phyloP scores from a whole-genome alignment of 1,140 invertebrate genomes.

The Saxidomus purpurata region DNA sequence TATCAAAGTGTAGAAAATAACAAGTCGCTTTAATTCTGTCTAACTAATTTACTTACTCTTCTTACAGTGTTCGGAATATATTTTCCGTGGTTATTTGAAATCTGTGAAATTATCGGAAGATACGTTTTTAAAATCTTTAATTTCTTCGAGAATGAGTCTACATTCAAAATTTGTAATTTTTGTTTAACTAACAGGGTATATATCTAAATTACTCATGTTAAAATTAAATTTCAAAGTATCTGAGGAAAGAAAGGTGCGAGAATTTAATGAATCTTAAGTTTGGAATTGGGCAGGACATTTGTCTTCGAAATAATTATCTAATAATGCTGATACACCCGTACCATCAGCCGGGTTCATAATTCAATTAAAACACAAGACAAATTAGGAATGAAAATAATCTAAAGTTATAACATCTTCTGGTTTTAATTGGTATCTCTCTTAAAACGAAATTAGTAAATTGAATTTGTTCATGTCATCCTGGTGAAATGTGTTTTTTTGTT shows the following conservation, averaged over 20 bases:
- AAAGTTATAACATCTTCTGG: conserved; percentile 44
- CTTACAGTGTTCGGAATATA: too few species aligned
- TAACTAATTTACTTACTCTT: too few species aligned
- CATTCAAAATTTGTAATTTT: conserved; percentile 10
- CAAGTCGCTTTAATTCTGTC: too few species aligned
- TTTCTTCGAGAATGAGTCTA: background rate
- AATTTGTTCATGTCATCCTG: conserved; percentile 46
- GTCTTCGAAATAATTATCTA: conserved; percentile 30
- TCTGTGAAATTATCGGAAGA: background rate
- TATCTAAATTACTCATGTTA: conserved; percentile 35
- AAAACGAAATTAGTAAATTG: conserved; percentile 49
- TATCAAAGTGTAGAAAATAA: too few species aligned
- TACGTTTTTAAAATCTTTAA: background rate
- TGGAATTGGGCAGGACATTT: conserved; percentile 38
- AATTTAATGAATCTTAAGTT: conserved; percentile 13
- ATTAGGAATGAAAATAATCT: conserved; percentile 58
- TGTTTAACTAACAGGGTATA: conserved; percentile 22
- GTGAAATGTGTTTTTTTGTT: conserved; percentile 19
- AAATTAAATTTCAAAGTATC: conserved; percentile 30
- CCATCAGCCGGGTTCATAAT: conserved; percentile 9
- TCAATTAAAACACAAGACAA: conserved; percentile 48
- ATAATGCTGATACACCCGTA: conserved; percentile 33
- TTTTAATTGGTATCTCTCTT: conserved; percentile 49
- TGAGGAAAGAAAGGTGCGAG: conserved; percentile 6
- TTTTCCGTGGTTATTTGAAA: too few species aligned